A percentile compares a stretch with the other conserved stretches of the same genome.
Conservation (phyloP, 2,888 invertebrate genomes). For the Alloplasta piceator region DNA sequence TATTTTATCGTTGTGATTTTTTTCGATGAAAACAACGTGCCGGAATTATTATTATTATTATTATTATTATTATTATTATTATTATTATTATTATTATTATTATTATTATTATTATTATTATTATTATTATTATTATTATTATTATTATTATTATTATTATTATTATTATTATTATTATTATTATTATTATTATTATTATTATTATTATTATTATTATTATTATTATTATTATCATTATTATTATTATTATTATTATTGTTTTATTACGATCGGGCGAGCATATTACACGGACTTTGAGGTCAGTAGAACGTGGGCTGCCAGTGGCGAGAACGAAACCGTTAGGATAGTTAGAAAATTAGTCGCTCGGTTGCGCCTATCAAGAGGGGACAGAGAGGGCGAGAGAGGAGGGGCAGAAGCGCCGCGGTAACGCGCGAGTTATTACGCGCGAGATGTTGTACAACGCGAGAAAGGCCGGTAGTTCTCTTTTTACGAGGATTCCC, state of each 20-base stretch:
- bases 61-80: neutral
- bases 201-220: neutral
- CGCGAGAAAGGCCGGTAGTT: slow-evolving; percentile 16
- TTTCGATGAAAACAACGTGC: slow-evolving; percentile 1
- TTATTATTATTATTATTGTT: neutral
- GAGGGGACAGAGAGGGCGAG: neutral
- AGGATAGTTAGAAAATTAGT: slow-evolving; percentile 68
- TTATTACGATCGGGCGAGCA: slow-evolving; percentile 29
- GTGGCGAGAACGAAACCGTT: slow-evolving; percentile 67
- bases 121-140: slow-evolving; percentile 2
- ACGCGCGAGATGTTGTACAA: slow-evolving; percentile 39
- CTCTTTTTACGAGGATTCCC: slow-evolving; percentile 45
- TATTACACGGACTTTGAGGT: slow-evolving; percentile 64
- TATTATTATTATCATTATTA: neutral
- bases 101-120: slow-evolving; percentile 8
- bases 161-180: neutral
- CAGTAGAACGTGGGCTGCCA: slow-evolving; percentile 67
- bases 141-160: neutral
- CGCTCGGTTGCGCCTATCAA: slow-evolving; percentile 60
- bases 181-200: slow-evolving; percentile 13
- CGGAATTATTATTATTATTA: slow-evolving; percentile 9
- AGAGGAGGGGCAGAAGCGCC: slow-evolving; percentile 10
- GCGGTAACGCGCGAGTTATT: slow-evolving; percentile 45
- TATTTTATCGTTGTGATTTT: no score
- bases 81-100: neutral